Base-by-base conservation (phyloP, 2,113 vertebrate genomes). In the Indicator maculatus region DNA sequence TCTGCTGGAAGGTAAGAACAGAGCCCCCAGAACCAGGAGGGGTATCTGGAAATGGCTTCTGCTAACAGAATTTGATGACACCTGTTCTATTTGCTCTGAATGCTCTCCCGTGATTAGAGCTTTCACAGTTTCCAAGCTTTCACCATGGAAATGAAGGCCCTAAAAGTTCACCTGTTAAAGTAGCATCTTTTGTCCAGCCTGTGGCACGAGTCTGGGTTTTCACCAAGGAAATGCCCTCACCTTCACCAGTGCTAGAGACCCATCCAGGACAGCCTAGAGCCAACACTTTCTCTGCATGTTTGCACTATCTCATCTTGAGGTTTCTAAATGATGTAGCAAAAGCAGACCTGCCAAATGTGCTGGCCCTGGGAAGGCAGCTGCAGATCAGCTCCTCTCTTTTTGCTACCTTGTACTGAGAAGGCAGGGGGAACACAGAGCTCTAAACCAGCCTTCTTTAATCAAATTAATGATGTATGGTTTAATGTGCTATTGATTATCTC, bases 401-500 rank as follows among this genome's bases (percentile, higher is more conserved):
- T 20, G 81, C 53, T 70, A 59, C 76, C 63, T 47, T 50, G 27
- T 87, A 76, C 26, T 85, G 89, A 93, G 81, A 80, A 94, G 64
- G 47, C 53, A 96, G 45, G 31, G 80, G 80, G 69, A 88, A 66
- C 36, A 70, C 30, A 45, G 6, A 53, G 86, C 72, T 88, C 81
- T 81, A 72, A 50, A 91, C 80, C 27, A 31, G 79, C 78, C 90
- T 96, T 96, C 83, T 92, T 31, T 96, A 96, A 96, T 96, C 96
- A 94, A 91, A 96, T 89, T 95, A 97, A 95, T 96, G 96, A 97
- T 96, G 97, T 96, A 97, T 74, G 89, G 90, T 91, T 97, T 97
- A 96, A 96, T 90, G 79, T 92, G 82, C 88, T 97, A 98, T 97
- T 96, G 97, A 98, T 97, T 98, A 97, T 93, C 45, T 90, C 95